A percentile compares a stretch with the other conserved stretches of the same genome.
phyloP scores from a whole-genome alignment of 2,888 invertebrate species.

The Eupithecia tripunctaria region DNA sequence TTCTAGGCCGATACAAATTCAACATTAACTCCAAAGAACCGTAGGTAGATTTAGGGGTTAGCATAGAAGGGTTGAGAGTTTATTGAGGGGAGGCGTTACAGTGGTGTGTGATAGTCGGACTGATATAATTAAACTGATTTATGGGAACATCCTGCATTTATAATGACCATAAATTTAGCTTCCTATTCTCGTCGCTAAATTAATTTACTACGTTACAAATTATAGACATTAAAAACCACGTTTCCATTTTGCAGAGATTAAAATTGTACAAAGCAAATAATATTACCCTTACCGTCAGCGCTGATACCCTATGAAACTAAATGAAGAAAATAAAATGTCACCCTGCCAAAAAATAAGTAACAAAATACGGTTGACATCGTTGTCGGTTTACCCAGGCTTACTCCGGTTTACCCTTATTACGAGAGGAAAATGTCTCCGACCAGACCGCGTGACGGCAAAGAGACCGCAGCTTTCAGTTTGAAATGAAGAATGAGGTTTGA shows the following conservation, averaged over 20 bases:
- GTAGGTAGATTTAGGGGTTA: no score
- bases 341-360: background rate
- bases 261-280: background rate
- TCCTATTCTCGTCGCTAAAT: no score
- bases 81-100: no score
- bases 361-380: constrained; percentile 23
- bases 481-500: constrained; percentile 31
- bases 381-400: constrained; percentile 24
- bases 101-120: no score
- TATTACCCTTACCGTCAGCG: background rate
- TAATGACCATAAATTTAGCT: no score
- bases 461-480: constrained; percentile 32
- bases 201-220: background rate
- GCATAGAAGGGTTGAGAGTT: no score
- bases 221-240: background rate
- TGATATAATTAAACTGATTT: no score
- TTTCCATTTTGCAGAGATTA: background rate
- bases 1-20: no score
- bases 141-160: no score
- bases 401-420: constrained; percentile 28
- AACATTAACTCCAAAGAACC: no score
- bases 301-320: background rate
- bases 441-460: constrained; percentile 28
- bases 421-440: constrained; percentile 25
- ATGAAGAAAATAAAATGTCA: constrained; percentile 2